Percentiles rank a stretch among this genome's conserved stretches.
phyloP scores from a whole-genome alignment of 2,113 vertebrate genomes.

The Polypterus bichir region DNA sequence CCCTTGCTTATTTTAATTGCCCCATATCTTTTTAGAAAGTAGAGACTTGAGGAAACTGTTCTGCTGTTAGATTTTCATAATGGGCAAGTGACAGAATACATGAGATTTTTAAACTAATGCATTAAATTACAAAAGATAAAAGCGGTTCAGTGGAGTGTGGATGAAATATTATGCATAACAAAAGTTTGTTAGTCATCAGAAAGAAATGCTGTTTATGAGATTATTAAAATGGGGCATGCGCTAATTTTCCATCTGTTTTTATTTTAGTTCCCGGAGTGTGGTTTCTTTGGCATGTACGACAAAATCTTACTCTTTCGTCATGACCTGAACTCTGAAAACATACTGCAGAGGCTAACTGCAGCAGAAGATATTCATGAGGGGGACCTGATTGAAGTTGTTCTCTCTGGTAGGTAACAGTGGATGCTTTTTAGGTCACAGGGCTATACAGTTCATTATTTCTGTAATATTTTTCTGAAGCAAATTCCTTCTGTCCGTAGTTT shows the following conservation, averaged over 20 bases:
- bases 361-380: constrained; percentile 91
- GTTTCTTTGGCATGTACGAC: constrained; percentile 97
- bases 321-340: constrained; percentile 87
- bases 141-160: not conserved
- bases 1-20: no score
- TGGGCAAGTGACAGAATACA: no score
- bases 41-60: no score
- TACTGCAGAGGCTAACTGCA: constrained; percentile 84
- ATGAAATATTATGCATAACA: not conserved
- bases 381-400: constrained; percentile 90
- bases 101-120: no score
- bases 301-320: constrained; percentile 97
- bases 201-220: constrained; percentile 12
- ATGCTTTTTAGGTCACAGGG: not conserved
- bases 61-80: no score
- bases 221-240: constrained; percentile 13
- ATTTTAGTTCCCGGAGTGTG: constrained; percentile 88
- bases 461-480: no score
- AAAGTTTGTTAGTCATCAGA: constrained; percentile 10
- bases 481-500: no score
- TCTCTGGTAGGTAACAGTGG: constrained; percentile 63
- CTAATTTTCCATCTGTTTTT: constrained; percentile 30
- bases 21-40: no score
- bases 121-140: no score
- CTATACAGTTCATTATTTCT: no score